Percentiles rank a stretch among this genome's conserved stretches.
Evolutionary conservation across 2,888 invertebrate genomes (phyloP).

Genomic region (Lacanobia oleracea): DNA sequence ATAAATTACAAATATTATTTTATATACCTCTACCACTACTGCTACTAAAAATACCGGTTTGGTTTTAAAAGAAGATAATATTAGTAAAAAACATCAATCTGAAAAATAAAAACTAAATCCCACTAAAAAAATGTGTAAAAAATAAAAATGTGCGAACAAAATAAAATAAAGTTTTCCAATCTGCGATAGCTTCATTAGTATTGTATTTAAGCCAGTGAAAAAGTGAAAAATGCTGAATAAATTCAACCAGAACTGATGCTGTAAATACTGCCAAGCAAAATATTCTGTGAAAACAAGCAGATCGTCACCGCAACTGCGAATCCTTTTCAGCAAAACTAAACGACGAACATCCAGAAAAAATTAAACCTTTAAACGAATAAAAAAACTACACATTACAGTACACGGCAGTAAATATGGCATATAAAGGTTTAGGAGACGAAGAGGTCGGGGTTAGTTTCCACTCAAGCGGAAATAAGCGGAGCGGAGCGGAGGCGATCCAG

Average conservation of each 20-base stretch:
- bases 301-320: constrained; percentile 15
- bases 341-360: constrained; percentile 22
- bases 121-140: constrained; percentile 8
- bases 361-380: constrained; percentile 21
- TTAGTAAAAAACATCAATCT: constrained; percentile 45
- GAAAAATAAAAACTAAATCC: constrained; percentile 39
- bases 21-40: constrained; percentile 45
- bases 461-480: neutral
- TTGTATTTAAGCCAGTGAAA: constrained; percentile 30
- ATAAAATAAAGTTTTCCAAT: constrained; percentile 1
- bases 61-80: constrained; percentile 1
- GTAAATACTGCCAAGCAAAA: constrained; percentile 43
- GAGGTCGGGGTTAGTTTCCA: too few relatives aligned
- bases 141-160: neutral
- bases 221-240: neutral
- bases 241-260: constrained; percentile 13
- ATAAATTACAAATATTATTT: constrained; percentile 36
- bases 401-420: neutral
- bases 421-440: neutral
- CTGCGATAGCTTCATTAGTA: constrained; percentile 33
- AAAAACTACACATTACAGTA: constrained; percentile 16
- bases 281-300: constrained; percentile 38
- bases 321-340: constrained; percentile 22
- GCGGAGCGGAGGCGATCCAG: neutral
- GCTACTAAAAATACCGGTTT: neutral